A percentile compares a stretch with the other conserved stretches of the same genome.
Conservation (phyloP, 1,140 invertebrate genomes). For the Papilio aristodemus region DNA sequence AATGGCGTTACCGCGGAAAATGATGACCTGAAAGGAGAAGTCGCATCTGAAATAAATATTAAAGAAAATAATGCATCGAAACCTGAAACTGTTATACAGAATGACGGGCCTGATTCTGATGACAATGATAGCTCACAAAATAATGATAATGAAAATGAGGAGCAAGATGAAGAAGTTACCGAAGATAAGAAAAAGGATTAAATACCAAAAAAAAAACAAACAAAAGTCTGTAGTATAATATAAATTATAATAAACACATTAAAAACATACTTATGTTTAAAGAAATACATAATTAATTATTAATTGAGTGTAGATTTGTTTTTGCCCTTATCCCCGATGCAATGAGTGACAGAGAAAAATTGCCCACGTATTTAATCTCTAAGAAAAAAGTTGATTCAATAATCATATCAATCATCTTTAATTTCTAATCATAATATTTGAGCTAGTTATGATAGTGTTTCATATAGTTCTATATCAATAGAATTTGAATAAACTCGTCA, state of each 20-base stretch:
- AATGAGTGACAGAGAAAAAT: too few relatives aligned
- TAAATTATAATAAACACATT: neutral
- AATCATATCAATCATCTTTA: too few relatives aligned
- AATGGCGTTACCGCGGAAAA: neutral
- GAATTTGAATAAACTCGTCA: neutral
- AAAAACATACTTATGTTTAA: neutral
- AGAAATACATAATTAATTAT: neutral
- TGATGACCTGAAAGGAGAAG: neutral
- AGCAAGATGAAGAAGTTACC: neutral
- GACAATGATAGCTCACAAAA: neutral
- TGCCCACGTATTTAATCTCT: too few relatives aligned
- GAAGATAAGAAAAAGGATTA: conserved; percentile 1
- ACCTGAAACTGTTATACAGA: neutral
- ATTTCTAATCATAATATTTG: too few relatives aligned
- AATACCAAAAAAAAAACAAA: neutral
- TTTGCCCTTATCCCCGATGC: neutral
- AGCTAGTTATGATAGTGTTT: neutral
- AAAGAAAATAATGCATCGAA: neutral
- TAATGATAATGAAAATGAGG: conserved; percentile 7
- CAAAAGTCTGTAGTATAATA: neutral
- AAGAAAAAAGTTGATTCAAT: too few relatives aligned
- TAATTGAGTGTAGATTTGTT: neutral
- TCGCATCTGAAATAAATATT: neutral
- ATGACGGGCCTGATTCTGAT: neutral
- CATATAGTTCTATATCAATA: neutral